These are phyloP conservation scores for Halcyon malimbica DNA, from an alignment of 2,113 vertebrate species.

Conservation along the genomic window DNA sequence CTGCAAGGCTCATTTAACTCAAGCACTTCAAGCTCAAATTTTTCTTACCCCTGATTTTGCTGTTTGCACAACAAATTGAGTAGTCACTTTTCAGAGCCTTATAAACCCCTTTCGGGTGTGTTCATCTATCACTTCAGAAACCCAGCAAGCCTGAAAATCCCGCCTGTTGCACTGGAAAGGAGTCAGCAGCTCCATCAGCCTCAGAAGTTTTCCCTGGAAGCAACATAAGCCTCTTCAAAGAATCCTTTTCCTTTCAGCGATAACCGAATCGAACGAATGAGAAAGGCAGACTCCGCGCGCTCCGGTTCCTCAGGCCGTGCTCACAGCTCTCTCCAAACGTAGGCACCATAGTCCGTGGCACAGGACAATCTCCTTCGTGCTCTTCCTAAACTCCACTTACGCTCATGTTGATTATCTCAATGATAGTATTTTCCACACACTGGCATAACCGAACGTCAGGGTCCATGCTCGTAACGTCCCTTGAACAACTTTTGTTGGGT, in stretches of 20 bases:
- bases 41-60: background rate
- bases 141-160: conserved; percentile 6
- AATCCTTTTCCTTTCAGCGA: background rate
- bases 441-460: conserved; percentile 94
- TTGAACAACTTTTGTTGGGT: conserved; percentile 75
- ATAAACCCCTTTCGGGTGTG: background rate
- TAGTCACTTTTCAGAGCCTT: background rate
- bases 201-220: conserved; percentile 39
- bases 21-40: background rate
- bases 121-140: conserved; percentile 12
- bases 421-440: conserved; percentile 91
- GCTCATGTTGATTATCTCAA: conserved; percentile 93
- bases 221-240: background rate
- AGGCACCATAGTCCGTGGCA: too few species aligned
- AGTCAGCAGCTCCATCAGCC: background rate
- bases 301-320: background rate
- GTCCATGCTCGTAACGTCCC: conserved; percentile 82
- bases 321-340: background rate
- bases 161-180: background rate
- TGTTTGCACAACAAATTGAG: background rate
- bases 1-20: background rate
- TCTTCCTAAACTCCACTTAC: conserved; percentile 80
- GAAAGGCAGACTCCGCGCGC: background rate
- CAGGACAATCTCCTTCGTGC: background rate
- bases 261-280: background rate